These are phyloP conservation scores for Falco columbarius DNA, from an alignment of 2,797 vertebrate species.

Conservation along the genomic window DNA sequence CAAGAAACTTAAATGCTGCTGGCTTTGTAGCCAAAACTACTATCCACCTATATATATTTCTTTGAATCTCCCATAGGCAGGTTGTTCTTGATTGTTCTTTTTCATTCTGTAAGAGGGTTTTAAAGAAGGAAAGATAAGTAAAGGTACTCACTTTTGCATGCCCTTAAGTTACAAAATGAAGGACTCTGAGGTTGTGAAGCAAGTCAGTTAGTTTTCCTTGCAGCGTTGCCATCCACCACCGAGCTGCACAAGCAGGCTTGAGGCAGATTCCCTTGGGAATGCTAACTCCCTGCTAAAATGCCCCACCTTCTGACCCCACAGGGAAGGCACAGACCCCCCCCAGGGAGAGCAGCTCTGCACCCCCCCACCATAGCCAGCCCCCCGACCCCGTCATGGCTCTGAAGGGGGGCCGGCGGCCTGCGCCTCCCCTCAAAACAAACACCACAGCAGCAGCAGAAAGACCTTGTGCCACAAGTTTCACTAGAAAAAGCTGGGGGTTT, in stretches of 20 bases:
- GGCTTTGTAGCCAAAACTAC: background rate
- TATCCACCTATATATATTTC: background rate
- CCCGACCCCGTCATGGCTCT: accelerated
- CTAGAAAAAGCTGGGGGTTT: background rate
- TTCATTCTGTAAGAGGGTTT: background rate
- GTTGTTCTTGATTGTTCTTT: background rate
- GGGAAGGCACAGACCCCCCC: accelerated
- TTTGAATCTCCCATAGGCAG: background rate
- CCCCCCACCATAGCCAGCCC: background rate
- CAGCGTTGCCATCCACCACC: background rate
- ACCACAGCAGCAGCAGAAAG: background rate
- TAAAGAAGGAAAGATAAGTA: background rate
- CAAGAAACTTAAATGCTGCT: background rate
- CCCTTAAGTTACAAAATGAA: background rate
- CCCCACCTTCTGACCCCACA: accelerated
- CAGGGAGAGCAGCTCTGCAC: accelerated
- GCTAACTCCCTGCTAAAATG: background rate
- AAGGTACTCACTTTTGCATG: background rate
- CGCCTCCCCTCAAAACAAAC: background rate
- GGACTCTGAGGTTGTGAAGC: background rate
- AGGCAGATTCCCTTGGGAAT: background rate
- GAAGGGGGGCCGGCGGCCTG: accelerated
- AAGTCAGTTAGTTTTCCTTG: background rate
- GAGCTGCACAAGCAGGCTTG: background rate
- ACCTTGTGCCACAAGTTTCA: no score